Evolutionary conservation across 2,113 vertebrate genomes (phyloP).

Genomic region (Hippocampus comes): DNA sequence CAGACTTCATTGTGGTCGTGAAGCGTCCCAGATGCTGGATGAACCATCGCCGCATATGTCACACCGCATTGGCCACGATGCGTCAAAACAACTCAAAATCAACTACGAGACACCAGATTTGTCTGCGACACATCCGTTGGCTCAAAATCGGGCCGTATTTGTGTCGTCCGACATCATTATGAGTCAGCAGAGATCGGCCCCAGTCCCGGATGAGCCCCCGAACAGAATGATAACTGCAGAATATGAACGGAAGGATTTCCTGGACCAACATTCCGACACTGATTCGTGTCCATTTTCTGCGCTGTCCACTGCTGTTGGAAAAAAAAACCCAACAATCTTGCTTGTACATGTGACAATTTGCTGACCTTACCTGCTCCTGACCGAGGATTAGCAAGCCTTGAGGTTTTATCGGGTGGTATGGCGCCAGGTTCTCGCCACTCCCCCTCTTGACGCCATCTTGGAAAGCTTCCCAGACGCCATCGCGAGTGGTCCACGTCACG

Average conservation of each 20-base stretch:
- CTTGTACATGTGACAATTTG: background rate
- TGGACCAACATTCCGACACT: background rate
- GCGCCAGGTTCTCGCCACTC: conserved; percentile 91
- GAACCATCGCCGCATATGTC: too few relatives aligned
- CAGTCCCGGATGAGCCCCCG: too few relatives aligned
- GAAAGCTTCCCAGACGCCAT: conserved; percentile 97
- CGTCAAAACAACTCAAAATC: too few relatives aligned
- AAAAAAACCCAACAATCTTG: background rate
- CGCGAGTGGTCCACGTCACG: conserved; percentile 93
- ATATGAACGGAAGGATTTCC: background rate
- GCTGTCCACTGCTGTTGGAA: background rate
- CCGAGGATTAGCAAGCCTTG: conserved; percentile 92
- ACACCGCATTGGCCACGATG: too few relatives aligned
- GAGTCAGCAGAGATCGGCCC: background rate
- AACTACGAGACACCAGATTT: too few relatives aligned
- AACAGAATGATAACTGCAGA: background rate
- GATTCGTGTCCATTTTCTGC: background rate
- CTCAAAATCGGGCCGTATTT: too few relatives aligned
- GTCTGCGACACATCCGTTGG: too few relatives aligned
- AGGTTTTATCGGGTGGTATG: conserved; percentile 95
- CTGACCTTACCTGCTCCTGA: conserved; percentile 87
- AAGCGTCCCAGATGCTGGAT: too few relatives aligned
- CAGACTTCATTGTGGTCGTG: too few relatives aligned
- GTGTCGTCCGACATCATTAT: background rate
- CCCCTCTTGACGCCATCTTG: conserved; percentile 91